Evolutionary conservation across 2,113 vertebrate species (phyloP).

Genomic region (Tupaia tana): DNA sequence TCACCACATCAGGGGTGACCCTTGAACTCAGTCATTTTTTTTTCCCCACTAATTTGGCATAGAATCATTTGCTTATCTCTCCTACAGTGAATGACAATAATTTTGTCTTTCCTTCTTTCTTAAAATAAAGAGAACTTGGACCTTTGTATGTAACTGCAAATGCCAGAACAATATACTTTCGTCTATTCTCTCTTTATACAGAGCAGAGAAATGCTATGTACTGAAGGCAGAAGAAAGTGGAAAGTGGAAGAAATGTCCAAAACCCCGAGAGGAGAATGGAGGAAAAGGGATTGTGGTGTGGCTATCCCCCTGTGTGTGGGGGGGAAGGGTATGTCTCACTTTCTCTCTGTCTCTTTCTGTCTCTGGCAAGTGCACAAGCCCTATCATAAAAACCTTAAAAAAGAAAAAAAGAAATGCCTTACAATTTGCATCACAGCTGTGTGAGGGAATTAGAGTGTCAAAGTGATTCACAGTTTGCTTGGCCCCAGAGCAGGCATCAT

Average conservation of each 20-base stretch:
- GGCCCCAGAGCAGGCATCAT: background rate
- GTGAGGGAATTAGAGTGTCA: background rate
- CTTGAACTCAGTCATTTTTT: background rate
- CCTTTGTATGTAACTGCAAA: slow-evolving; percentile 35
- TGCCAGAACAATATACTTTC: background rate
- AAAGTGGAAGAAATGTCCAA: too few species aligned
- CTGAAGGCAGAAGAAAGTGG: background rate
- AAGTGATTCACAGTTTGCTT: background rate
- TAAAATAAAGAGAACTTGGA: slow-evolving; percentile 24
- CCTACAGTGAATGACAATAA: background rate
- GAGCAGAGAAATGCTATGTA: background rate
- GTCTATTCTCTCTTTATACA: background rate
- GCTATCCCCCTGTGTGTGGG: too few species aligned
- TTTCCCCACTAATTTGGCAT: background rate
- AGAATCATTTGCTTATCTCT: slow-evolving; percentile 22
- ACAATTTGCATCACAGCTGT: background rate
- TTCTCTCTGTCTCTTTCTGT: too few species aligned
- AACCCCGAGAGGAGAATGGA: too few species aligned
- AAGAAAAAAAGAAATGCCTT: background rate
- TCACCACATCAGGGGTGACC: too few species aligned
- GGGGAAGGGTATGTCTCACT: too few species aligned
- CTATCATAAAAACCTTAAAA: too few species aligned
- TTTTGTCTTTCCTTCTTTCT: background rate
- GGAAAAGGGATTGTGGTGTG: too few species aligned
- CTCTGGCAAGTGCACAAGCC: too few species aligned